Percentiles rank a stretch among this genome's conserved stretches.
Conservation (phyloP, 2,888 invertebrate species). For the Pachycephus smyrnensis region DNA sequence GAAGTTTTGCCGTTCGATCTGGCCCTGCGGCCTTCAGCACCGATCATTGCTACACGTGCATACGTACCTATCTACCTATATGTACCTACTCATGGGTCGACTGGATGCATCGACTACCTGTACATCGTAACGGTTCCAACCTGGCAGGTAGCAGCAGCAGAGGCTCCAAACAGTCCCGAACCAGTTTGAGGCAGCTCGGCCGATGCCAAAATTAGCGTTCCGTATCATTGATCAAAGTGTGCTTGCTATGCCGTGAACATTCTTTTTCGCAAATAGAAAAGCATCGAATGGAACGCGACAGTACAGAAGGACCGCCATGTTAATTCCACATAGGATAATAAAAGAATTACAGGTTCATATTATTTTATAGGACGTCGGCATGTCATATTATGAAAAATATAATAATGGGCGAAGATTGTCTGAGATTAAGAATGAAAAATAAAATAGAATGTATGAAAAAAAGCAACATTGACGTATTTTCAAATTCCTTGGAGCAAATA, state of each 20-base stretch:
- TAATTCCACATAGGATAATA: background rate
- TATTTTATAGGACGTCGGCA: background rate
- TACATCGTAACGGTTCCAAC: background rate
- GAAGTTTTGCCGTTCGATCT: constrained; percentile 33
- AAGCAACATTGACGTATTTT: background rate
- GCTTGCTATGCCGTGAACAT: background rate
- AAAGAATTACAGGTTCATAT: background rate
- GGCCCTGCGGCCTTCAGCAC: constrained; percentile 32
- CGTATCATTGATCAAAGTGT: background rate
- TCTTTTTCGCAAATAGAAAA: background rate
- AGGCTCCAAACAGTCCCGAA: background rate
- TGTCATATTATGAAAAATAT: background rate
- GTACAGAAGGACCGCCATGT: background rate
- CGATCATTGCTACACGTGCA: background rate
- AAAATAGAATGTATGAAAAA: background rate
- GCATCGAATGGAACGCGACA: background rate
- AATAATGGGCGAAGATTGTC: background rate
- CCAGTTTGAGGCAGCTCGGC: background rate
- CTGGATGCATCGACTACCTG: background rate
- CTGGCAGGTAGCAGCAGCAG: no score
- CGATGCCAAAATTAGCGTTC: background rate
- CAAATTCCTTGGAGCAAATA: background rate
- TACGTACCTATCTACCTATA: background rate
- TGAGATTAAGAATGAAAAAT: background rate
- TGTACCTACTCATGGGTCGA: background rate